Base-by-base conservation (phyloP, 2,888 invertebrate species). In the Danaus chrysippus region DNA sequence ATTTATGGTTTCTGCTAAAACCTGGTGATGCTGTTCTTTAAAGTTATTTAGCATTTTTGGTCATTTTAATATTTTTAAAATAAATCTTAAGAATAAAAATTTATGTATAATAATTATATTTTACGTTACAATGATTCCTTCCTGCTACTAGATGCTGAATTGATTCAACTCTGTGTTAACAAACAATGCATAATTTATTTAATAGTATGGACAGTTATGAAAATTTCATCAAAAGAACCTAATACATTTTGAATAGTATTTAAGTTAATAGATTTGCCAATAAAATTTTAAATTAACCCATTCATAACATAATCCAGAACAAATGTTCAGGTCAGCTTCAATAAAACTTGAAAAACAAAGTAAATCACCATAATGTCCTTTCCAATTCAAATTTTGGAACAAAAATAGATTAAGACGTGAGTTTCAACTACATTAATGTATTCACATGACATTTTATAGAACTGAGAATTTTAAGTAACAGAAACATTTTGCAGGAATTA, bases 381-480 rank as follows among this genome's bases (percentile, higher is more conserved):
- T 58, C 42, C 53, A 52, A 49, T 63, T 56, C 42, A 54, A 54
- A 59, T 54, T 58, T 58, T 19, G 54, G 34, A 44, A 11, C 13
- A 54, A 59, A 59, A 63, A 60, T 57, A 60, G 59, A 56, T 60
- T 44, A 44, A 56, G 41, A 54, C 49, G 43, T 56, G 49, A 56
- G 34, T 56, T 63, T 53, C 44, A 56, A 42, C 42, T 53, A 56
- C 23, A 49, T 56, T 23, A 55, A 23, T 53, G 10, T 57, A 42
- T 44, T 13, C 23, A 54, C 19, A 52, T 71, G 64, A 71, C 69
- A 67, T 71, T 73, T 68, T 71, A 75, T 77, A 72, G 75, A 74
- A 75, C 72, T 58, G 64, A 67, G 55, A 76, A 77, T 77, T 78
- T 75, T 77, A 79, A 79, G 73, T 72, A 66, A 63, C 69, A 73